These are phyloP conservation scores for Macropodus opercularis DNA, from an alignment of 2,797 vertebrate genomes.

Conservation along the genomic window DNA sequence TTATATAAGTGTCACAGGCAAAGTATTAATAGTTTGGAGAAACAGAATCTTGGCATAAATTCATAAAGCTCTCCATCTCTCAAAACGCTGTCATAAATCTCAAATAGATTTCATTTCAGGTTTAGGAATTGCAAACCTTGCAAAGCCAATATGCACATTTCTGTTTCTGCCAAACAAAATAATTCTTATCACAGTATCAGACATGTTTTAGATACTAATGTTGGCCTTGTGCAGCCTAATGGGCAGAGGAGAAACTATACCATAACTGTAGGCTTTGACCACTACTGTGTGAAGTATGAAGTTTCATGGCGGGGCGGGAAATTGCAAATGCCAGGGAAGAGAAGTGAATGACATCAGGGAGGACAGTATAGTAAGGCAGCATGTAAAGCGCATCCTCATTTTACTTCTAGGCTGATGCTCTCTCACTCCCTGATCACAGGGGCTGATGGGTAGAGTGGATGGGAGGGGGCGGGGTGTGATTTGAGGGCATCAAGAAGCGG, in stretches of 20 bases:
- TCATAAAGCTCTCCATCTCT: constrained; percentile 23
- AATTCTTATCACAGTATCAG: constrained; percentile 10
- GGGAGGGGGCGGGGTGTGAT: constrained; percentile 68
- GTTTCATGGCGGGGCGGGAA: constrained; percentile 63
- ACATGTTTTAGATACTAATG: constrained; percentile 9
- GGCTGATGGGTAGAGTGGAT: constrained; percentile 65
- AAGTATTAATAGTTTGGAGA: constrained; percentile 46
- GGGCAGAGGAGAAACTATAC: constrained; percentile 50
- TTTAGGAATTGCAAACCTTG: constrained; percentile 18
- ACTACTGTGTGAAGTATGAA: constrained; percentile 60
- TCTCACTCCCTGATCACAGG: constrained; percentile 73
- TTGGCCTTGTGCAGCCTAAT: constrained; percentile 27
- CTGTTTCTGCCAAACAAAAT: constrained; percentile 6
- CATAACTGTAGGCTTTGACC: constrained; percentile 46
- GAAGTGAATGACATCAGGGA: constrained; percentile 72
- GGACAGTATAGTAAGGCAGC: constrained; percentile 65
- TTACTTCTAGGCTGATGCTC: constrained; percentile 65
- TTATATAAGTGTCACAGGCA: constrained; percentile 27
- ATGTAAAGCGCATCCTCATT: constrained; percentile 76
- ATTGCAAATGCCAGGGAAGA: constrained; percentile 69
- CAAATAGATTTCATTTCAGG: constrained; percentile 30
- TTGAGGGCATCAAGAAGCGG: constrained; percentile 80
- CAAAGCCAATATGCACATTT: background rate
- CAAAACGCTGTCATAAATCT: constrained; percentile 6
- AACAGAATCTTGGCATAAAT: constrained; percentile 27